phyloP scores from a whole-genome alignment of 2,113 vertebrate species.

The Cephalopholis sonnerati region DNA sequence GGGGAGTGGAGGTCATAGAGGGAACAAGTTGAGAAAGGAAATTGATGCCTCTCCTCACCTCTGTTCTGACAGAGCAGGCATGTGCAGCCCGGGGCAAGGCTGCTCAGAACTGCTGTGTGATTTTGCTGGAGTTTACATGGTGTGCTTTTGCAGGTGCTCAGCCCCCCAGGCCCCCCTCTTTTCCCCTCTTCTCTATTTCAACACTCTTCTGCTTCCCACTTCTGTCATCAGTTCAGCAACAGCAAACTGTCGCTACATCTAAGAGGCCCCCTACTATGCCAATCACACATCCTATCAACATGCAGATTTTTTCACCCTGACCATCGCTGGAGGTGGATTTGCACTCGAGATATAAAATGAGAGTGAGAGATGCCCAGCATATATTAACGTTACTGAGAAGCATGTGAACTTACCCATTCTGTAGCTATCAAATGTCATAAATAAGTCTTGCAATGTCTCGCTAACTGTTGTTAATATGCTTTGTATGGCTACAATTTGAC shows the following conservation, averaged over 20 bases:
- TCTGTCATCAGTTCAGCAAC: conserved; percentile 25
- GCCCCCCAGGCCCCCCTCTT: neutral
- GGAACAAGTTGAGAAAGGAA: neutral
- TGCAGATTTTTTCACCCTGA: neutral
- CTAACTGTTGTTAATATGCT: neutral
- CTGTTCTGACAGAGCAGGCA: conserved; percentile 41
- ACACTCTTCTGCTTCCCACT: neutral
- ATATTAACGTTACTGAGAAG: neutral
- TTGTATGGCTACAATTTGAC: neutral
- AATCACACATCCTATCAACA: conserved; percentile 13
- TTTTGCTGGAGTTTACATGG: conserved; percentile 16
- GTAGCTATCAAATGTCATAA: neutral
- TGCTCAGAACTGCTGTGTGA: conserved; percentile 27
- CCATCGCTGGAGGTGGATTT: neutral
- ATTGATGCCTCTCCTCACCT: conserved; percentile 1
- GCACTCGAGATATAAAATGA: conserved; percentile 1
- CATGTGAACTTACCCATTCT: neutral
- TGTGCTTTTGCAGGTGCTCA: conserved; percentile 43
- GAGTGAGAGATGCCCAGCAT: neutral
- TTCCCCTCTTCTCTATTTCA: conserved; percentile 12
- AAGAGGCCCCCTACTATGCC: neutral
- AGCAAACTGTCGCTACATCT: conserved; percentile 28
- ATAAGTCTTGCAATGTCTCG: neutral
- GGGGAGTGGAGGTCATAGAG: neutral
- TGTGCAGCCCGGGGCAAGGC: conserved; percentile 37